These are phyloP conservation scores for Cryptoleucopteryx plumbea DNA, from an alignment of 2,113 vertebrate genomes.

Conservation along the genomic window DNA sequence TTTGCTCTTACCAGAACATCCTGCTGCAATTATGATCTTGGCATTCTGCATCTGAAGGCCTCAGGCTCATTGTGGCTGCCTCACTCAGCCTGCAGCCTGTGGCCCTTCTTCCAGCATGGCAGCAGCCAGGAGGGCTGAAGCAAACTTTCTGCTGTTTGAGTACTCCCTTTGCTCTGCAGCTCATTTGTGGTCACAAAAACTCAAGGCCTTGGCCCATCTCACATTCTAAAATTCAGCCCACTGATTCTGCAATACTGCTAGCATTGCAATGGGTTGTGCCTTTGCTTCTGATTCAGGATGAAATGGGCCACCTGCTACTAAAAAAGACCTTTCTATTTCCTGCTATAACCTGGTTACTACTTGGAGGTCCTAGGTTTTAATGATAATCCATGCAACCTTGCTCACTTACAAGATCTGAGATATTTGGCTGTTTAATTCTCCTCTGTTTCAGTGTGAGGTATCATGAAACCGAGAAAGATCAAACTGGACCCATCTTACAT, in stretches of 20 bases:
- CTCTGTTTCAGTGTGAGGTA: not conserved
- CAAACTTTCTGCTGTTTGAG: not conserved
- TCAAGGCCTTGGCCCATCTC: not conserved
- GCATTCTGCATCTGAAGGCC: not conserved
- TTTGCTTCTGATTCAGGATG: not conserved
- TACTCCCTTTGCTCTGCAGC: not conserved
- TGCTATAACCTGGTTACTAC: not conserved
- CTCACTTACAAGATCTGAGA: not conserved
- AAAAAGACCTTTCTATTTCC: slow-evolving; percentile 12
- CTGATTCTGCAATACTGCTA: not conserved
- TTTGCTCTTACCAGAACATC: not conserved
- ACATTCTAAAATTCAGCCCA: not conserved
- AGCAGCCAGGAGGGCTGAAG: not conserved
- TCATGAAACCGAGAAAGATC: not conserved
- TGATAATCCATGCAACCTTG: not conserved
- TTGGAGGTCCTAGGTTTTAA: not conserved
- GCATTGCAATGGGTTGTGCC: not conserved
- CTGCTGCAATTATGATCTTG: not conserved
- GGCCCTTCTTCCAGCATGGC: not conserved
- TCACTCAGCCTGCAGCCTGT: not conserved
- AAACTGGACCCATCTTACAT: not conserved
- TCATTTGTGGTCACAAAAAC: not conserved
- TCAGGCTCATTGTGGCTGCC: not conserved
- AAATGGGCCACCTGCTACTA: slow-evolving; percentile 14
- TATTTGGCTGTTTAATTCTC: not conserved